Conservation (phyloP, 2,797 vertebrate genomes). For the Chelonia mydas region DNA sequence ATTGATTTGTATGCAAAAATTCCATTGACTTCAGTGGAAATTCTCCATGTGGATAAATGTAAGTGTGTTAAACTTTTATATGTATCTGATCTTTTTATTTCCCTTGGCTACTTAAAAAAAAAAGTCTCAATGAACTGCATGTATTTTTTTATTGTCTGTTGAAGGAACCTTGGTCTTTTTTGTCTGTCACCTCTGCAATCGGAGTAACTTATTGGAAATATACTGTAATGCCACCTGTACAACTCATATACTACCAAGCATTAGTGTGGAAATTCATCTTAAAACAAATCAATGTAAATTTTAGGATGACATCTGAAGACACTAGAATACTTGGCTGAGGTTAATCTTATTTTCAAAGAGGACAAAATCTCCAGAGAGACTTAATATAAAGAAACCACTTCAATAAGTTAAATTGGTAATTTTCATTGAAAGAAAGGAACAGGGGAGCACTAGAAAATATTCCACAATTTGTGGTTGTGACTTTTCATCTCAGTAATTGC, state of each 20-base stretch:
- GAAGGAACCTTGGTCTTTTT: not conserved
- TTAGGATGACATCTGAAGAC: not conserved
- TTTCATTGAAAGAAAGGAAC: constrained; percentile 10
- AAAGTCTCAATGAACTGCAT: not conserved
- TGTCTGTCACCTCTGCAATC: not conserved
- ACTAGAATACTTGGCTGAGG: constrained; percentile 6
- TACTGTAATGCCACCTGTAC: not conserved
- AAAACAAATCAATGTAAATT: not conserved
- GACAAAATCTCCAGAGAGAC: not conserved
- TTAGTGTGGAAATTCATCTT: not conserved
- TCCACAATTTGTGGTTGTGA: not conserved
- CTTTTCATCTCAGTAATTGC: constrained; percentile 29
- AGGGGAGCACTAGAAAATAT: not conserved
- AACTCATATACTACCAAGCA: not conserved
- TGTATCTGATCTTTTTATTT: not conserved
- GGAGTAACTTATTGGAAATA: not conserved
- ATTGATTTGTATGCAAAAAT: not conserved
- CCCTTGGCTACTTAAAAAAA: not conserved
- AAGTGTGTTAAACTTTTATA: not conserved
- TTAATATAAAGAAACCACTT: not conserved
- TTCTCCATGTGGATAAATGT: not conserved
- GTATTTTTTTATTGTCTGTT: not conserved
- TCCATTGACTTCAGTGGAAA: not conserved
- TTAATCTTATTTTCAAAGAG: not conserved
- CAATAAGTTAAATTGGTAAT: not conserved